Evolutionary conservation across 1,140 invertebrate genomes (phyloP), one percentile per base, ranked within the genome.

Genomic region (Sarcophaga peregrina): DNA sequence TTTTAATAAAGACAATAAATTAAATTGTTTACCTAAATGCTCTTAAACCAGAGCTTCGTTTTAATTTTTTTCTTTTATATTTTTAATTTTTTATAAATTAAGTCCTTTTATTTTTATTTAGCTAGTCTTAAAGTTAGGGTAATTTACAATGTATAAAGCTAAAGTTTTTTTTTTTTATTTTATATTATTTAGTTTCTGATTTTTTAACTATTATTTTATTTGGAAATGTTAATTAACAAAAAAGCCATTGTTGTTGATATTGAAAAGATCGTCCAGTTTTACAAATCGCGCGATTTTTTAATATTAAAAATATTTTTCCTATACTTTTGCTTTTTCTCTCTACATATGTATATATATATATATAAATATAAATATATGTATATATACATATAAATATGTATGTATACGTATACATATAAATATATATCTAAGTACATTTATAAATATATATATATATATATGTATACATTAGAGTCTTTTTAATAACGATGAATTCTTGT

Each of bases 131-230:
- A 20, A 58, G 25, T 74, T 72, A 87, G 86, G 87, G 87, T 89
- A 89, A 89, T 89, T 89, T 89, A 89, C 87, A 89, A 89, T 88
- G 87, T 89, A 89, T 89, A 89, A 88, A 89, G 88, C 88, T 89
- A 89, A 89, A 89, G 87, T 89, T 89, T 85, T 85, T 87, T 85
- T 89, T 86, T 85, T 85, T 83, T 80, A 50, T 82, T 85, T 10
- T 52, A 75, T 84, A 47, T 84, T 50, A 47, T 83, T 82, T 85
- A 72, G 84, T 82, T 74, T 73, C 82, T 85, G 81, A 83, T 47
- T 84, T 45, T 25, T 83, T 82, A 83, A 54, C 58, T 13, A 82
- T 76, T 82, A 68, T 20, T 52, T 84, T 62, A 62, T 81, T 81
- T 81, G 62, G 58, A 46, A 78, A 78, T 52, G 75, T 78, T 78